Evolutionary conservation across 2,113 vertebrate genomes (phyloP).

Genomic region (Oenanthe melanoleuca): DNA sequence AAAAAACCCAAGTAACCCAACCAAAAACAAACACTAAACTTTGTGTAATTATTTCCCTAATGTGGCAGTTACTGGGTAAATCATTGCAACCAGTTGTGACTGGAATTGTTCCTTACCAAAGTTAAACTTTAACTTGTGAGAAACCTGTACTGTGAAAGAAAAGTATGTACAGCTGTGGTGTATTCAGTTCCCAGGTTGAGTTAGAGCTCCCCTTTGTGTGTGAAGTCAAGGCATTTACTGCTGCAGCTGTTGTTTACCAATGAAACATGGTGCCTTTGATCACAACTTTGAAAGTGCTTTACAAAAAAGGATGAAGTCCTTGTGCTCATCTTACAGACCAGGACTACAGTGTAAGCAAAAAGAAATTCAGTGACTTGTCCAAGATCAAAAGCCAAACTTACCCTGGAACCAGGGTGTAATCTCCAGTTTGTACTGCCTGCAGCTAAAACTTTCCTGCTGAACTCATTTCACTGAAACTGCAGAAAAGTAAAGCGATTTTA

Average conservation of each 20-base stretch:
- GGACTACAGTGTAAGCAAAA: background rate
- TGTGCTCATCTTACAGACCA: background rate
- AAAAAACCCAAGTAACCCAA: background rate
- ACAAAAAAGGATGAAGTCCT: background rate
- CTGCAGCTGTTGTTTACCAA: background rate
- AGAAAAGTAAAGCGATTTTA: background rate
- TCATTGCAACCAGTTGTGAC: background rate
- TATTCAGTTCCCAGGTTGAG: background rate
- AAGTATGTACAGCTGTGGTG: conserved; percentile 4
- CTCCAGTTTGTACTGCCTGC: background rate
- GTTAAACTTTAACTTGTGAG: conserved; percentile 47
- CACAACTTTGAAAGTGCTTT: background rate
- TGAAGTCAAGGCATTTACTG: background rate
- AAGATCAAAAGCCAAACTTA: background rate
- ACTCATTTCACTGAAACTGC: background rate
- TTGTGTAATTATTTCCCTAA: background rate
- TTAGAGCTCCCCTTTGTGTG: conserved; percentile 13
- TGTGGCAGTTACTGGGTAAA: conserved; percentile 27
- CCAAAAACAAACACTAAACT: background rate
- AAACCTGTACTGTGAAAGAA: conserved; percentile 21
- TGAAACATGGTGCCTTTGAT: background rate
- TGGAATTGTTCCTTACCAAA: background rate
- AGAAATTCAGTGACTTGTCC: background rate
- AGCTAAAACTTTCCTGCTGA: background rate
- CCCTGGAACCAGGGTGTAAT: background rate